phyloP scores from a whole-genome alignment of 2,888 invertebrate genomes.

The Dimorphilus gyrociliatus region DNA sequence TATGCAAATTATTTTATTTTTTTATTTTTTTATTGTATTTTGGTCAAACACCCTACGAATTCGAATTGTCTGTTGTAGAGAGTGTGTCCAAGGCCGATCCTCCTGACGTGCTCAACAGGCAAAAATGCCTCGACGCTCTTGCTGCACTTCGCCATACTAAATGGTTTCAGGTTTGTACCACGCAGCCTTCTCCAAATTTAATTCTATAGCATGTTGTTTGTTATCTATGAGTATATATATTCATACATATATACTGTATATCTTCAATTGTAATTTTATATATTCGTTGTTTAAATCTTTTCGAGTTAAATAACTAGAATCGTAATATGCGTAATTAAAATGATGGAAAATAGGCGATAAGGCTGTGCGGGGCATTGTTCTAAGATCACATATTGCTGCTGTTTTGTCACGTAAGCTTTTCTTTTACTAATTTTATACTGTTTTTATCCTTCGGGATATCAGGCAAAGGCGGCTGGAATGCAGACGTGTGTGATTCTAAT shows the following conservation, averaged over 20 bases:
- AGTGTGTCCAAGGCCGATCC: constrained; percentile 47
- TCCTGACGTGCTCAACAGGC: constrained; percentile 88
- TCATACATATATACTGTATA: too few species aligned
- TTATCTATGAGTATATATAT: too few species aligned
- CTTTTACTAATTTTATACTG: constrained; percentile 1
- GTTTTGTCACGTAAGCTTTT: not conserved
- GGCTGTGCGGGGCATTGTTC: too few species aligned
- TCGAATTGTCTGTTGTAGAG: constrained; percentile 34
- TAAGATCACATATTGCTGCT: not conserved
- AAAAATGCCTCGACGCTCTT: constrained; percentile 98
- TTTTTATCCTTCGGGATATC: constrained; percentile 16
- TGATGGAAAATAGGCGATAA: too few species aligned
- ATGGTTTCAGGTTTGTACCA: constrained; percentile 88
- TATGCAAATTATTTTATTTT: too few species aligned
- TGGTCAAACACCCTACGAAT: too few species aligned
- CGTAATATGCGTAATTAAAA: too few species aligned
- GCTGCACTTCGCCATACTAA: constrained; percentile 99
- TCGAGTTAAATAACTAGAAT: too few species aligned
- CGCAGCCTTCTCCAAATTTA: constrained; percentile 24
- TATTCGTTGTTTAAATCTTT: too few species aligned
- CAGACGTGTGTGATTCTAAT: constrained; percentile 93
- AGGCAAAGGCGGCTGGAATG: constrained; percentile 88
- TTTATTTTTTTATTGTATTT: too few species aligned
- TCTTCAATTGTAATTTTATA: too few species aligned
- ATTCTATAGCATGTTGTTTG: too few species aligned